Evolutionary conservation across 2,797 vertebrate genomes (phyloP).

Genomic region (Hydrocynus forskahlii): DNA sequence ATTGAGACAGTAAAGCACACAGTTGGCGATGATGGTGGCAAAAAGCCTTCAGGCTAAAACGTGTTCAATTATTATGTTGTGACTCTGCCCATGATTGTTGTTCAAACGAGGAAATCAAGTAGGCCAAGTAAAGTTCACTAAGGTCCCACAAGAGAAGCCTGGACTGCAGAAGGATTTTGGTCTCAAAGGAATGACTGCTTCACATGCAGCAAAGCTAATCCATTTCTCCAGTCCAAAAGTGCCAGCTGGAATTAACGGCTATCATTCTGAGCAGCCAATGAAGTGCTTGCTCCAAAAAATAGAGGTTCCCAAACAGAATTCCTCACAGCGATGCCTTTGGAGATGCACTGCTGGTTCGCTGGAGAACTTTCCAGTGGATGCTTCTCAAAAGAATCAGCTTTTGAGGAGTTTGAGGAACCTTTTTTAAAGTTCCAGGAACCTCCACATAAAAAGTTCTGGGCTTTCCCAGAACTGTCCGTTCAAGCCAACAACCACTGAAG

Average conservation of each 20-base stretch:
- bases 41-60: constrained; percentile 12
- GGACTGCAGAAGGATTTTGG: background rate
- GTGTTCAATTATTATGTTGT: constrained; percentile 4
- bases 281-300: no score
- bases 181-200: background rate
- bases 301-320: no score
- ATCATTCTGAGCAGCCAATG: no score
- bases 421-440: background rate
- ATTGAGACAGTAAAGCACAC: background rate
- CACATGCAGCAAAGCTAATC: background rate
- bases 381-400: background rate
- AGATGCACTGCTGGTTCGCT: no score
- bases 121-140: background rate
- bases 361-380: no score
- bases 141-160: background rate
- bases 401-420: background rate
- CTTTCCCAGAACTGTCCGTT: background rate
- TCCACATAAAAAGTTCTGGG: background rate
- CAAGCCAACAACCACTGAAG: background rate
- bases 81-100: background rate
- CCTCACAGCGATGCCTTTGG: no score
- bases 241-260: no score
- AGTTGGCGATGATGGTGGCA: background rate
- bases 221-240: no score
- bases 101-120: constrained; percentile 7